Evolutionary conservation across 1,140 invertebrate species (phyloP), one percentile per base, ranked within the genome.

Genomic region (Drosophila ironensis): DNA sequence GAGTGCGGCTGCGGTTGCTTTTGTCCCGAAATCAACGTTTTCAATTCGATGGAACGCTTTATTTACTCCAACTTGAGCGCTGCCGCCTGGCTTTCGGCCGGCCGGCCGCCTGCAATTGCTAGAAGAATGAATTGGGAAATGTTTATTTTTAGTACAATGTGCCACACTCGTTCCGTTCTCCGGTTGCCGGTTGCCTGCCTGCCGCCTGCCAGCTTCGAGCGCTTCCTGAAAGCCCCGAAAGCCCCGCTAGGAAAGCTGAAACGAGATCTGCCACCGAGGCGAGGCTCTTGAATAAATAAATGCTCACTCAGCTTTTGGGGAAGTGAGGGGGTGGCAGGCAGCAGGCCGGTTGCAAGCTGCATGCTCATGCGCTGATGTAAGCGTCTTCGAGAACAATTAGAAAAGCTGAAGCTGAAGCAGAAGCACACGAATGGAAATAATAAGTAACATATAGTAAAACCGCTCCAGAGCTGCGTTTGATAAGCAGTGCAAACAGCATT

Each of bases 321-420:
- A 11, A 14, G 14, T 1, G 5, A 19, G 44, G 24, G 28, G 22
- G 27, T 14, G 24, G 20, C 22, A 9, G 20, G 11, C n/a, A n/a
- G n/a, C n/a, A n/a, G 35, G 24, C 28, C 8, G 30, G 60, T 35
- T 33, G 24, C 72, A 42, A 75, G 78, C 69, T 77, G 48, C 28
- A 74, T 82, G 78, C 78, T 82, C 78, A 82, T 82, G 78, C 78
- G 78, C 78, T 82, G 78, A 78, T 78, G 61, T 69, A 76, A 78
- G 63, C 38, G 35, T 38, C 42, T 42, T 25, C 30, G 40, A 56
- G 61, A 25, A 77, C 77, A 82, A 84, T 82, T 77, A 82, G 48
- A 45, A 53, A 42, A 40, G 22, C 37, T 35, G 48, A 16, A 30
- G 19, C 59, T 40, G n/a, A n/a, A 71, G 12, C 12, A 28, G 48